Evolutionary conservation across 2,113 vertebrate genomes (phyloP).

Genomic region (rabbit (Oryctolagus cuniculus)): mOryCun1.1 NC_091434.1:91277501-91278000

Average conservation of each 20-base stretch:
- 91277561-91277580: not conserved
- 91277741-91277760: not conserved
- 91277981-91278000: not conserved
- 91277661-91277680: not conserved
- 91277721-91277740: not conserved
- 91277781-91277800: constrained; percentile 2
- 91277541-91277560: not conserved
- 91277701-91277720: not conserved
- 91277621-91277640: not conserved
- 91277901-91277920: not conserved
- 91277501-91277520: not conserved
- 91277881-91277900: not conserved
- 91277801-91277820: not conserved
- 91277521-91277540: not conserved
- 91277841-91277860: no score
- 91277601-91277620: not conserved
- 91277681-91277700: not conserved
- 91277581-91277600: not conserved
- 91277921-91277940: not conserved
- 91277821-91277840: not conserved
- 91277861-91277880: not conserved
- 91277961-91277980: not conserved
- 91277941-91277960: not conserved
- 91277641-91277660: not conserved
- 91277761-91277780: not conserved